A percentile compares a stretch with the other conserved stretches of the same genome.
Conservation (phyloP, 2,888 invertebrate genomes). For the Frankliniella fusca region DNA sequence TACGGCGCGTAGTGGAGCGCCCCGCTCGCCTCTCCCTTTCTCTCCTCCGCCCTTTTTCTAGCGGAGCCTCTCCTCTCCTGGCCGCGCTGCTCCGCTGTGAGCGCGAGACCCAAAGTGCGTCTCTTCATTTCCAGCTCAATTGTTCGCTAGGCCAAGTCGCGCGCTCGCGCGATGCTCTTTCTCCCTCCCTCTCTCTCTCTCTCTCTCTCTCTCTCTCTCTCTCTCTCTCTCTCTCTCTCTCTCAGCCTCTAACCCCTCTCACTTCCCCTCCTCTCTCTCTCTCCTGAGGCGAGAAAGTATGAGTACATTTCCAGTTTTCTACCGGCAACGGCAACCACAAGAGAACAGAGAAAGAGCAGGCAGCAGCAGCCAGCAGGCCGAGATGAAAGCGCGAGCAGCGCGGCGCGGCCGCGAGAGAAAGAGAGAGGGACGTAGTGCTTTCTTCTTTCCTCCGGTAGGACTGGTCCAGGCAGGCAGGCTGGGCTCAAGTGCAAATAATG, state of each 20-base stretch:
- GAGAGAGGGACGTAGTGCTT: background rate
- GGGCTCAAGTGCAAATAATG: constrained; percentile 22
- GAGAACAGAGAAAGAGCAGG: background rate
- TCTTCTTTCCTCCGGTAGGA: background rate
- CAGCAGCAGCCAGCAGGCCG: background rate
- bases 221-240: too few relatives aligned
- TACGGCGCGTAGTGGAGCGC: too few relatives aligned
- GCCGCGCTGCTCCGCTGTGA: background rate
- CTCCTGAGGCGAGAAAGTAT: background rate
- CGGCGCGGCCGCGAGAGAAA: background rate
- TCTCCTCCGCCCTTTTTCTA: too few relatives aligned
- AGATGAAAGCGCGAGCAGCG: background rate
- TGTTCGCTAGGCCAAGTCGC: background rate
- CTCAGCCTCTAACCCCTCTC: too few relatives aligned
- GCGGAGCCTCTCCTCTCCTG: background rate
- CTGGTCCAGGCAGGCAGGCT: background rate
- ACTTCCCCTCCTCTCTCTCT: background rate
- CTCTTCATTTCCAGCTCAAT: constrained; percentile 16
- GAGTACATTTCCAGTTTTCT: background rate
- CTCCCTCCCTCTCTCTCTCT: too few relatives aligned
- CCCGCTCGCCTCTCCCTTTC: too few relatives aligned
- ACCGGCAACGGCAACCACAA: background rate
- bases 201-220: too few relatives aligned
- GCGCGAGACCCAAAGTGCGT: background rate
- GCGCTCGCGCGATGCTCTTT: background rate